These are phyloP conservation scores for Psammodynastes pulverulentus DNA, from an alignment of 2,113 vertebrate species.

Conservation along the genomic window DNA sequence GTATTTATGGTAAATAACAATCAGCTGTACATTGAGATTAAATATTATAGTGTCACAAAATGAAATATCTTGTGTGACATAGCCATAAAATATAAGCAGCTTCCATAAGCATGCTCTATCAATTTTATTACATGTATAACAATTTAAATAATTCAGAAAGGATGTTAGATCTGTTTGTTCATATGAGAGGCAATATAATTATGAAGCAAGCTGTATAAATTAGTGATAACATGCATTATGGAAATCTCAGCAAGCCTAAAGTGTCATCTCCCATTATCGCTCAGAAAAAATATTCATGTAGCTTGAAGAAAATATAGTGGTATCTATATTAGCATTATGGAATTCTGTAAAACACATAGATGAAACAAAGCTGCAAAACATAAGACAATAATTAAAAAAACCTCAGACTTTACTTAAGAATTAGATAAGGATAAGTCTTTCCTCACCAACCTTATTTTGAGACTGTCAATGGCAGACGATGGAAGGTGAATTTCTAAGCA, in stretches of 20 bases:
- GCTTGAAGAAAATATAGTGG: neutral
- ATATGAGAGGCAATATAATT: slow-evolving; percentile 6
- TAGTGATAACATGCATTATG: neutral
- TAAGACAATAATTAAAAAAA: neutral
- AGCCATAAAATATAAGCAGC: slow-evolving; percentile 19
- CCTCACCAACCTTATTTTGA: neutral
- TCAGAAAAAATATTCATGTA: neutral
- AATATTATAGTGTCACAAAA: slow-evolving; percentile 5
- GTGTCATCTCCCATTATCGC: neutral
- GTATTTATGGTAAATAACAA: slow-evolving; percentile 36
- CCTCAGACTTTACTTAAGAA: neutral
- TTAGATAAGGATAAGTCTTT: neutral
- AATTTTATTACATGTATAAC: neutral
- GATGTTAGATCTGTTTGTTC: rapidly evolving
- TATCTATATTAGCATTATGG: neutral
- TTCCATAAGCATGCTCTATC: neutral
- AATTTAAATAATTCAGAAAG: neutral
- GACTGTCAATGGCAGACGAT: neutral
- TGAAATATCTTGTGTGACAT: slow-evolving; percentile 10
- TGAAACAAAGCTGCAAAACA: neutral
- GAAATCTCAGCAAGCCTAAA: neutral
- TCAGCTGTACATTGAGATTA: slow-evolving; percentile 46
- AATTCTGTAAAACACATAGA: neutral
- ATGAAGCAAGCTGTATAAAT: neutral
- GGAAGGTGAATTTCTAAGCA: neutral